phyloP scores from a whole-genome alignment of 30 jellyfish, hydroid and myxozoan genomes.

The Sanderia malayensis region DNA sequence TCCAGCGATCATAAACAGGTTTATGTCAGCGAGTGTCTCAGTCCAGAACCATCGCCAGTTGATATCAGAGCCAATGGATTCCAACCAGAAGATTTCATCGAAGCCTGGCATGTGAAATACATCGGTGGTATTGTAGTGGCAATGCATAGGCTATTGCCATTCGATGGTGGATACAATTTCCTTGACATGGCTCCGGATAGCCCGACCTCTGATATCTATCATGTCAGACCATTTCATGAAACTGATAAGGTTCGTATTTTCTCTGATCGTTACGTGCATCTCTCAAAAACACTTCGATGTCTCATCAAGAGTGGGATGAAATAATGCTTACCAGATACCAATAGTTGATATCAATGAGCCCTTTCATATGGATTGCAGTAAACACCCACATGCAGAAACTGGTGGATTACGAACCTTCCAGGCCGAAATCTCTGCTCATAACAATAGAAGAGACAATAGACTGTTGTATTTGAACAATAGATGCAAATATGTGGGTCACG shows the following conservation, averaged over 20 bases:
- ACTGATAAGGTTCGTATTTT: constrained; percentile 95
- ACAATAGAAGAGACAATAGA: too few species aligned
- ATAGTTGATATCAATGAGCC: too few species aligned
- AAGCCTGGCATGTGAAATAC: constrained; percentile 91
- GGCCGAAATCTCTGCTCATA: too few species aligned
- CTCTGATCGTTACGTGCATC: too few species aligned
- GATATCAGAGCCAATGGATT: constrained; percentile 20
- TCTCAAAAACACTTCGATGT: too few species aligned
- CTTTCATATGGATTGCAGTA: too few species aligned
- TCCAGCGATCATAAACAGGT: constrained; percentile 11
- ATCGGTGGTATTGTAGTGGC: constrained; percentile 94
- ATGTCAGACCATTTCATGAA: constrained; percentile 69
- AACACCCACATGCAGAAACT: too few species aligned
- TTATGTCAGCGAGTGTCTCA: not conserved
- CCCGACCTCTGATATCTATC: constrained; percentile 66
- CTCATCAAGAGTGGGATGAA: too few species aligned
- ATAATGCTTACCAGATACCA: too few species aligned
- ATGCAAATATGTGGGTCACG: too few species aligned
- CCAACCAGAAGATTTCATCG: constrained; percentile 73
- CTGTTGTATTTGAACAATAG: too few species aligned
- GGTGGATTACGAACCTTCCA: too few species aligned
- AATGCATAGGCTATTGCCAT: constrained; percentile 74
- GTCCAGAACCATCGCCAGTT: constrained; percentile 30
- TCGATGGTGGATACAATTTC: constrained; percentile 88
- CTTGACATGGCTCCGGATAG: constrained; percentile 87